Evolutionary conservation across 2,797 vertebrate genomes (phyloP).

Genomic region (Tokudaia muenninki): DNA sequence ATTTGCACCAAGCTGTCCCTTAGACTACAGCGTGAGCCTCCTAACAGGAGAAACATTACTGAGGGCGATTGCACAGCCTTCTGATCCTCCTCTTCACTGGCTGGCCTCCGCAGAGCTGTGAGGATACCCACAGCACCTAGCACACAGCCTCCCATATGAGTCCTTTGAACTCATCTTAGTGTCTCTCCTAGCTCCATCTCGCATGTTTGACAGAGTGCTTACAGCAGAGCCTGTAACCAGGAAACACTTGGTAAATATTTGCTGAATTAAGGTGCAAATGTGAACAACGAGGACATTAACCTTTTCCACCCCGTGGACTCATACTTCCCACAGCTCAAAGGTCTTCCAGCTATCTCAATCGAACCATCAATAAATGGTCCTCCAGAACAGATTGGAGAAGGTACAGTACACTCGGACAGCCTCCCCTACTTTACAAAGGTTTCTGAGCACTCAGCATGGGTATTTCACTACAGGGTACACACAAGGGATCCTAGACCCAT

Average conservation of each 20-base stretch:
- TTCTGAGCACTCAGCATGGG: neutral
- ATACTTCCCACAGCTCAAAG: neutral
- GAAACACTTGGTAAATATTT: slow-evolving; percentile 28
- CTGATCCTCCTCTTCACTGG: neutral
- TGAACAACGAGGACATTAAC: neutral
- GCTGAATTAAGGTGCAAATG: neutral
- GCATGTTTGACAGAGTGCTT: neutral
- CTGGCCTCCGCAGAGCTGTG: neutral
- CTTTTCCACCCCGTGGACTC: neutral
- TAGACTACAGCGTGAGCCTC: neutral
- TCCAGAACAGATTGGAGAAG: neutral
- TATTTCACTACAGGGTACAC: neutral
- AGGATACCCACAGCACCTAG: neutral
- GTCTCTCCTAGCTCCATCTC: neutral
- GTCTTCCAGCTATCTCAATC: slow-evolving; percentile 3
- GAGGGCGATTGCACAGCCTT: neutral
- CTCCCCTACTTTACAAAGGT: neutral
- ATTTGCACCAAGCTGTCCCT: neutral
- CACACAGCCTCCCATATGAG: neutral
- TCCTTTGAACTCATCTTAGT: neutral
- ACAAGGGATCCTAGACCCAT: neutral
- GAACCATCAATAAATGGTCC: neutral
- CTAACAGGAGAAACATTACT: neutral
- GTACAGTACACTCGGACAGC: too few species aligned
- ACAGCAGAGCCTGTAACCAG: neutral